Conservation (phyloP, 2,113 vertebrate species). For the Salvator merianae region DNA sequence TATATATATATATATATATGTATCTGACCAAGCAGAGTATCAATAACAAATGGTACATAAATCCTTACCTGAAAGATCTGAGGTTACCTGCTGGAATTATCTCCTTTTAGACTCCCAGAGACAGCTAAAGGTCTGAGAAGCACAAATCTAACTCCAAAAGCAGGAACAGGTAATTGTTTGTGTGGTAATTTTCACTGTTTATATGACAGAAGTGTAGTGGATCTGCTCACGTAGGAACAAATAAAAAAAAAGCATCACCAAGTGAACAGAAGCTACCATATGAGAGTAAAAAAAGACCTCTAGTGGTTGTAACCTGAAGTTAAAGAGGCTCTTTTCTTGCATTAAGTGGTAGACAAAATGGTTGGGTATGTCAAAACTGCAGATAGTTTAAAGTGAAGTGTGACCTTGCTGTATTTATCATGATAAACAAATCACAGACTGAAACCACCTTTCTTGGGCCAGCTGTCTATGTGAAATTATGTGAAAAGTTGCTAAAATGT, state of each 20-base stretch:
- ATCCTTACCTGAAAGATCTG: constrained; percentile 79
- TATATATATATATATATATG: constrained; percentile 36
- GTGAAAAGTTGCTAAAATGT: rapidly evolving
- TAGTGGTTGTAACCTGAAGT: constrained; percentile 74
- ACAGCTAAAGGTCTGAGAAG: constrained; percentile 58
- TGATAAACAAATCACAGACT: rapidly evolving
- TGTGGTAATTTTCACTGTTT: constrained; percentile 71
- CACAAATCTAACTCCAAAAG: constrained; percentile 65
- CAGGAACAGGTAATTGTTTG: constrained; percentile 62
- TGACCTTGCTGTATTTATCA: constrained; percentile 3
- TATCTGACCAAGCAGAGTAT: constrained; percentile 49
- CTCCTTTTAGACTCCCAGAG: constrained; percentile 55
- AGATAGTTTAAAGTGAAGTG: neutral
- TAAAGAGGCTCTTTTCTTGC: neutral
- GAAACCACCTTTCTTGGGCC: constrained; percentile 3
- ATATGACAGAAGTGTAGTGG: constrained; percentile 72
- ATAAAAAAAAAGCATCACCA: constrained; percentile 72
- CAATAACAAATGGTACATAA: constrained; percentile 55
- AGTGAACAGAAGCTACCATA: constrained; percentile 62
- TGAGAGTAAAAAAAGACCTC: constrained; percentile 74
- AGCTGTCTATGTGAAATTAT: rapidly evolving
- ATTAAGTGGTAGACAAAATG: constrained; percentile 49
- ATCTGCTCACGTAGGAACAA: constrained; percentile 79
- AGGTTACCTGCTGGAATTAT: constrained; percentile 69
- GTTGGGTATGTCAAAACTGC: constrained; percentile 37